Base-by-base conservation (phyloP, 2,113 vertebrate species). In the Semicossyphus pulcher region DNA sequence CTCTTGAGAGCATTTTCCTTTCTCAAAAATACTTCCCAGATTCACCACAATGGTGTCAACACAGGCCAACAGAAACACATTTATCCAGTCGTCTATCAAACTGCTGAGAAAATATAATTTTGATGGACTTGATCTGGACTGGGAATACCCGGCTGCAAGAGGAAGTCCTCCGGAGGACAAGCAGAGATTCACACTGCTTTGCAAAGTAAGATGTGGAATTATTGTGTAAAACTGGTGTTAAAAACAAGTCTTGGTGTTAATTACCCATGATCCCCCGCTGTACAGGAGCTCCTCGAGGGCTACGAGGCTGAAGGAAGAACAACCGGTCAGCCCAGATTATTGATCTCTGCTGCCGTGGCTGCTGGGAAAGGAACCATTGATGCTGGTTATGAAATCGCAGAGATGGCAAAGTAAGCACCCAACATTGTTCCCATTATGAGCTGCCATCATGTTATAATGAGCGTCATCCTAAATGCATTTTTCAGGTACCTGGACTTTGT, bases 51-150 rank as follows among this genome's bases (percentile, higher is more conserved):
- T 94, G 91, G 93, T 93, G 53, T 86, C 92, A 32, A 86, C 86
- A 3, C 26, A 82, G 61, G 78, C 41, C 70, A 94, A 89, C 49
- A 88, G 90, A 49, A 85, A 90, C 31, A 92, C 36, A 28, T 95
- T 96, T 61, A 94, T 94, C 80, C 88, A 93, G 57, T 95, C 95
- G 2, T 86, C 93, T 21, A 94, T 94, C 65, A 73, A 18, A 12
- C 90, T 93, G 54, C 88, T 96, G 59, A 79, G 88, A 75, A 80
- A 70, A 23, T 58, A 91, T 49, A 81, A 83, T 3, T 96, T 95
- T 87, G 94, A 95, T 86, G 94, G 94, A 15, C 84, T 94, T 21
- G 94, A 96, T 47, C 81, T 95, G 63, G 93, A 95, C 78, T 93
- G 95, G 84, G 93, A 95, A 78, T 94, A 94, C 51, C 95, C 94